Conservation (phyloP, 2,797 vertebrate species). For the Coregonus ussuriensis region DNA sequence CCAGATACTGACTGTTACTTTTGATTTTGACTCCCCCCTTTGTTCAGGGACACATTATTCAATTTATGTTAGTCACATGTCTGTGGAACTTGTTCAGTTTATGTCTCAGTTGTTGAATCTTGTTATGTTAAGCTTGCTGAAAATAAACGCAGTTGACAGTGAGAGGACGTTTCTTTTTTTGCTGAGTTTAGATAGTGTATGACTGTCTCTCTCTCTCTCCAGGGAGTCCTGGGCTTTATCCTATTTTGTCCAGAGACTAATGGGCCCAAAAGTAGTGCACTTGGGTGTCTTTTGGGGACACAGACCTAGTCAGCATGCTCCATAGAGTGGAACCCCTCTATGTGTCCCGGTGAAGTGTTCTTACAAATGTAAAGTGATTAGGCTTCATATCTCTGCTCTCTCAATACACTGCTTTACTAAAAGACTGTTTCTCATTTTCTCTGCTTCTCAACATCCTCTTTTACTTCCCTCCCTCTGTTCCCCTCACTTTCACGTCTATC, state of each 20-base stretch:
- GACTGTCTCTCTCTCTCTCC: background rate
- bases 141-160: too few relatives aligned
- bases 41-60: too few relatives aligned
- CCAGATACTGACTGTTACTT: too few relatives aligned
- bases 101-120: too few relatives aligned
- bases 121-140: too few relatives aligned
- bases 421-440: background rate
- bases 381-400: constrained; percentile 4
- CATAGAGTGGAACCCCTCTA: background rate
- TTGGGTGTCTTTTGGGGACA: background rate
- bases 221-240: background rate
- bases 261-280: too few relatives aligned
- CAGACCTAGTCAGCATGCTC: background rate
- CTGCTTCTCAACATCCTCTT: background rate
- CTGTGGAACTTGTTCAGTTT: too few relatives aligned
- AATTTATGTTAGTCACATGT: too few relatives aligned
- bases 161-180: too few relatives aligned
- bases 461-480: background rate
- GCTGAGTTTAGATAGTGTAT: background rate
- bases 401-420: background rate
- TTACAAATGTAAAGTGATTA: background rate
- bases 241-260: background rate
- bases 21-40: too few relatives aligned
- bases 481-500: background rate
- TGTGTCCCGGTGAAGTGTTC: constrained; percentile 23